Base-by-base conservation (phyloP, 30 jellyfish, hydroid and myxozoan species). In the Aurelia sp. region DNA sequence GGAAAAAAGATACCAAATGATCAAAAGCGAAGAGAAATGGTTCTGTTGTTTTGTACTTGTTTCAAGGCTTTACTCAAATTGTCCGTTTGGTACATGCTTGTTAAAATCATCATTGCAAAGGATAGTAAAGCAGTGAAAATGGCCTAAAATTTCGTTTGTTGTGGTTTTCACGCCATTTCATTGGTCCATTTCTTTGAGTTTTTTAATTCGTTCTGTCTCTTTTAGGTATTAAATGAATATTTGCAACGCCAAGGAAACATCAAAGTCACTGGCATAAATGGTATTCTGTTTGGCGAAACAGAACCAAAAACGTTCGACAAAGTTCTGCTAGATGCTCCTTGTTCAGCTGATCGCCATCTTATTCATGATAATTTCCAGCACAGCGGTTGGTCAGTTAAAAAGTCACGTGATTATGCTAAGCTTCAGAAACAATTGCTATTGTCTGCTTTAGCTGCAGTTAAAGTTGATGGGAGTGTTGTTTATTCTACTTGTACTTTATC, bases 311-410 rank as follows among this genome's bases (percentile, higher is more conserved):
- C 79, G 35, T 83, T 84, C 63, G 91, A 90, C 67, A 83, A 83
- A 55, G 89, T 90, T 18, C 95, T 90, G 27, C 22, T 90, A 13
- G 97, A 90, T 60, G 97, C 96, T 10, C 97, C 95, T 8, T 90
- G 97, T 69, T 90, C 97, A 0, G 68, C 97, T 4, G 97, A 90
- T 41, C 82, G 97, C 3, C 97, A 90, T 78, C 71, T 90, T 27
- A 70, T 90, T 30, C 95, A 82, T 9, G 87, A 81, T 53, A 77
- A 90, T 20, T 90, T 90, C 76, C 79, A 73, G 61, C 53, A 66
- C 63, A 59, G 91, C 58, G 97, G 97, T 23, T 90, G 97, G 97
- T 80, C 94, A 19, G 80, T 83, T 12, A 76, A 62, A 72, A 83
- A 78, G 66, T 80, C 90, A 71, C 77, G 73, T 11, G 84, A 84